A percentile compares a stretch with the other conserved stretches of the same genome.
Evolutionary conservation across 2,113 vertebrate species (phyloP).

Genomic region (Phasianus colchicus): DNA sequence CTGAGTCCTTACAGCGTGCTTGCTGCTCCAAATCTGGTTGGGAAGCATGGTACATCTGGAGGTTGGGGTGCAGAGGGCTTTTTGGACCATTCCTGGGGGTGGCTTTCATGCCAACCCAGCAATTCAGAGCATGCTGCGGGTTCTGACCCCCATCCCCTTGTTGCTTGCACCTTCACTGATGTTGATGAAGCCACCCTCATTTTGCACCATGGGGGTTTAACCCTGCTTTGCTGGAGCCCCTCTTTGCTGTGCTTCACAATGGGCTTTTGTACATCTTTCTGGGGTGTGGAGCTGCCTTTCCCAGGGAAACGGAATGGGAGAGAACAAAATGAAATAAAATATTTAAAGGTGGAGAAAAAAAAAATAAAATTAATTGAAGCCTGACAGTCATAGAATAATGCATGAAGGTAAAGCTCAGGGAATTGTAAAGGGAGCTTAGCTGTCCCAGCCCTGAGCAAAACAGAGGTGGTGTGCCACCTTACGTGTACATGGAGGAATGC

Average conservation of each 20-base stretch:
- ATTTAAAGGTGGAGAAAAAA: not conserved
- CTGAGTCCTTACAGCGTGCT: rapidly evolving
- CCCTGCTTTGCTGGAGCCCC: rapidly evolving
- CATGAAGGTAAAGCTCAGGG: not conserved
- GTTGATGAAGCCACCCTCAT: not conserved
- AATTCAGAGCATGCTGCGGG: rapidly evolving
- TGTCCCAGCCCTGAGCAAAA: not conserved
- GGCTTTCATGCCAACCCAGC: not conserved
- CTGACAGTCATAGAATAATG: not conserved
- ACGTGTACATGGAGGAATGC: not conserved
- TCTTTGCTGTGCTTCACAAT: rapidly evolving
- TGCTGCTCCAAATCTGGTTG: not conserved
- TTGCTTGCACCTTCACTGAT: rapidly evolving
- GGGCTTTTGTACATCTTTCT: not conserved
- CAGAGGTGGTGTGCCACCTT: not conserved
- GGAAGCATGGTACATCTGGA: rapidly evolving
- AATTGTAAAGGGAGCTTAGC: not conserved
- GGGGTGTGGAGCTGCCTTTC: not conserved
- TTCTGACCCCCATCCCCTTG: not conserved
- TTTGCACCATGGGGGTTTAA: not conserved
- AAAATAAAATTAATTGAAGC: not conserved
- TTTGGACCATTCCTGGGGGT: rapidly evolving
- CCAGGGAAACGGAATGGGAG: not conserved
- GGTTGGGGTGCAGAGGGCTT: not conserved
- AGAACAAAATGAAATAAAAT: not conserved